Percentiles rank a stretch among this genome's conserved stretches.
Evolutionary conservation across 2,797 vertebrate genomes (phyloP).

Genomic region (Sebastes variabilis): DNA sequence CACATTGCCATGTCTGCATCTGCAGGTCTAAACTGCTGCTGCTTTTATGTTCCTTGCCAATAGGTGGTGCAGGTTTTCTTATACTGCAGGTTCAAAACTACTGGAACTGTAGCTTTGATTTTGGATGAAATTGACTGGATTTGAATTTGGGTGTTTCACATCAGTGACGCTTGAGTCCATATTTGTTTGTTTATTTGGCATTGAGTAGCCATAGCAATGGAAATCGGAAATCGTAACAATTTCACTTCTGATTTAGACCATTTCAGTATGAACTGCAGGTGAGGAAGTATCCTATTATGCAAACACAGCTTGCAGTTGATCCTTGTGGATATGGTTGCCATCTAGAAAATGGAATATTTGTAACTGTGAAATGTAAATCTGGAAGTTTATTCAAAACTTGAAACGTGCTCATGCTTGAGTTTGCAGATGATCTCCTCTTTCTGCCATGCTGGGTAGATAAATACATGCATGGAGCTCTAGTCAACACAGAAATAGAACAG

Average conservation of each 20-base stretch:
- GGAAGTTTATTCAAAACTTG: slow-evolving; percentile 10
- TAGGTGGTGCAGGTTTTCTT: slow-evolving; percentile 35
- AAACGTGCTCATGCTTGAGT: neutral
- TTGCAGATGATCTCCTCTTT: neutral
- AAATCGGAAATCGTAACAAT: neutral
- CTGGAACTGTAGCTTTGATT: neutral
- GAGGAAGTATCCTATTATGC: neutral
- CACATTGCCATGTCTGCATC: neutral
- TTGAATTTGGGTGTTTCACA: neutral
- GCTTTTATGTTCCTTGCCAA: slow-evolving; percentile 8
- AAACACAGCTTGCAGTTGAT: slow-evolving; percentile 7
- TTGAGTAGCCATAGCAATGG: neutral
- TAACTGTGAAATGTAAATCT: slow-evolving; percentile 1
- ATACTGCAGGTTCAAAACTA: neutral
- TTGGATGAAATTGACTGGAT: neutral
- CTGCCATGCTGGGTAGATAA: neutral
- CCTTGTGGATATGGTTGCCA: neutral
- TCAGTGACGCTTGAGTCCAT: neutral
- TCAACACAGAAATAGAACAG: neutral
- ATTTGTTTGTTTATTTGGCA: neutral
- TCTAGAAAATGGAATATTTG: slow-evolving; percentile 12
- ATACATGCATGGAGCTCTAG: neutral
- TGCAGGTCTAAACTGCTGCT: neutral
- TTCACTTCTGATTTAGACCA: neutral
- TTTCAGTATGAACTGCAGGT: neutral